Evolutionary conservation across 2,113 vertebrate genomes (phyloP), one percentile per base, ranked within the genome.

Genomic region (Noctilio leporinus): DNA sequence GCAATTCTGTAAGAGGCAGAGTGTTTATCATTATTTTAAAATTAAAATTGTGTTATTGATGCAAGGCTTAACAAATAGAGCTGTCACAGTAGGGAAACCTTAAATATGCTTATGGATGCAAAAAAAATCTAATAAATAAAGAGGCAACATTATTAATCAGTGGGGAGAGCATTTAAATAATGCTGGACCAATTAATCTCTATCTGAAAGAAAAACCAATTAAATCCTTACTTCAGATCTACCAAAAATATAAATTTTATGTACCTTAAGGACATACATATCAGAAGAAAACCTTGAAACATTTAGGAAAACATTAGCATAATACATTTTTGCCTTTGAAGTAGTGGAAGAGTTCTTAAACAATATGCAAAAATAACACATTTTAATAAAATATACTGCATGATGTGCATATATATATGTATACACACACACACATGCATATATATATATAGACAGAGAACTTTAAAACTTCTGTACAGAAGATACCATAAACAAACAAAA

Each of bases 301-400:
- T 64, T 87, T 47, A 53, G 45, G 73, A 88, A 10, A 75, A 75
- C 75, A 62, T 24, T 40, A 89, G 10, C 69, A 43, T 30, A 83
- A 40, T 72, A 88, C 59, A 4, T 70, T 81, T 59, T 2, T 35
- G 4, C 28, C 11, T 96, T 90, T 88, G 22, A 88, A 38, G 22
- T 51, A 85, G 53, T 12, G 5, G 9, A 75, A 14, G 15, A 40
- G 89, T 93, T 94, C 72, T 88, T 81, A 81, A 91, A 72, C 5
- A 57, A 40, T 10, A 81, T 81, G 15, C 11, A 85, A 78, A 96
- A 93, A 73, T 28, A 95, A 47, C 1, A 55, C 16, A 35, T 53
- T 59, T 92, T 96, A 95, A 85, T 94, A 92, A 95, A 95, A 95
- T 35, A 96, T 59, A 33, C 38, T 72, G 22, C 65, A 67, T 95